Conservation (phyloP, 2,888 invertebrate species). For the Nudaria mundana region DNA sequence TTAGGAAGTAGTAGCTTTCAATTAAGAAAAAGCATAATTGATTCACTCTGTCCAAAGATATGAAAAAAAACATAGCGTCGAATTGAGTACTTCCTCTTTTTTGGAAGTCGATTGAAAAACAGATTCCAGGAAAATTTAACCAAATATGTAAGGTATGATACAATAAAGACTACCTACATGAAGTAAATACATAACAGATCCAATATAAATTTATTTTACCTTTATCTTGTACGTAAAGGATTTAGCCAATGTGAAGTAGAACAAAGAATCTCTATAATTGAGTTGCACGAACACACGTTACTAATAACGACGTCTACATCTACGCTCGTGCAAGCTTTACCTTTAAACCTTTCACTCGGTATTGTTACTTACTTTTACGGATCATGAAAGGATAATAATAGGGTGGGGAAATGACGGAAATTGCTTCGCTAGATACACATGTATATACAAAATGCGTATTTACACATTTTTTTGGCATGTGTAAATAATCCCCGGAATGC, state of each 20-base stretch:
- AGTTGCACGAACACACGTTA: neutral
- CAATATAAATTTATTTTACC: neutral
- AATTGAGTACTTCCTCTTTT: conserved; percentile 1
- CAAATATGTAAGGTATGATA: no score
- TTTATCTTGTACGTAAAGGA: neutral
- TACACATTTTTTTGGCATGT: no score
- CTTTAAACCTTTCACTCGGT: neutral
- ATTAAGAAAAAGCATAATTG: no score
- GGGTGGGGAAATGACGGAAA: neutral
- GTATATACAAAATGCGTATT: no score
- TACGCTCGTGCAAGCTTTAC: neutral
- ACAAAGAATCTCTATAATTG: neutral
- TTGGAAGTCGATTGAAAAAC: no score
- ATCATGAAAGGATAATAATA: neutral
- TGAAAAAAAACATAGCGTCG: no score
- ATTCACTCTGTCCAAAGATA: no score
- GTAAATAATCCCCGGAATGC: no score
- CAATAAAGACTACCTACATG: no score
- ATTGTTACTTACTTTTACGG: neutral
- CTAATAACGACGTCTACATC: neutral
- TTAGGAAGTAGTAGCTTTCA: no score
- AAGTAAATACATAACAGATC: neutral
- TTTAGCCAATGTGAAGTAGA: neutral
- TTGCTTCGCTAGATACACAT: no score
- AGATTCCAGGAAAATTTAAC: neutral